Evolutionary conservation across 2,797 vertebrate genomes (phyloP).

Genomic region (Neosilurus mollespiculum): DNA sequence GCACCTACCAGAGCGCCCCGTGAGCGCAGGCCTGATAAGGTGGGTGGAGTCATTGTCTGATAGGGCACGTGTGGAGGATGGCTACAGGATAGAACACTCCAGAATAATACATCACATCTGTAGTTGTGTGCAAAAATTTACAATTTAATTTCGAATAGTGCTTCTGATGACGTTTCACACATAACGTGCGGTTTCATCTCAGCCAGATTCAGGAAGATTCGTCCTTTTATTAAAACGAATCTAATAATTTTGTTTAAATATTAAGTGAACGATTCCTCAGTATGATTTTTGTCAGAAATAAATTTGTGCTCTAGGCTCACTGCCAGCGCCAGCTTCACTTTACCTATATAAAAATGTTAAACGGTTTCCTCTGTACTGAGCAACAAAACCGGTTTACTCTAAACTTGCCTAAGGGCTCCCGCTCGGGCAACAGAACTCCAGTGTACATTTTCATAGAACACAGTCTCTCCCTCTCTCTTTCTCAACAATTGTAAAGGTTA

Average conservation of each 20-base stretch:
- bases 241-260: too few relatives aligned
- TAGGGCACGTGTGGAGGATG: not conserved
- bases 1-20: slow-evolving; percentile 75
- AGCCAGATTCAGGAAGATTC: not conserved
- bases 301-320: not conserved
- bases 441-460: not conserved
- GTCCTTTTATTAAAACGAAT: too few relatives aligned
- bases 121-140: not conserved
- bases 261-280: too few relatives aligned
- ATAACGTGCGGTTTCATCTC: not conserved
- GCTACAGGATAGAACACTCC: not conserved
- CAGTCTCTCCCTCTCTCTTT: too few relatives aligned
- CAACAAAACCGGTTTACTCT: not conserved
- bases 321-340: not conserved
- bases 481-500: not conserved
- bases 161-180: not conserved
- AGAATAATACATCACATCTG: not conserved
- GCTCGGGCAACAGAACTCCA: not conserved
- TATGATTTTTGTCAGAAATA: not conserved
- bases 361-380: not conserved
- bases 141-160: not conserved
- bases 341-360: not conserved
- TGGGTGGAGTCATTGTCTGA: slow-evolving; percentile 52
- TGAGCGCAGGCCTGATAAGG: slow-evolving; percentile 88
- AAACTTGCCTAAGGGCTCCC: too few relatives aligned